phyloP scores from a whole-genome alignment of 2,888 invertebrate genomes.

The Dromius quadrimaculatus region DNA sequence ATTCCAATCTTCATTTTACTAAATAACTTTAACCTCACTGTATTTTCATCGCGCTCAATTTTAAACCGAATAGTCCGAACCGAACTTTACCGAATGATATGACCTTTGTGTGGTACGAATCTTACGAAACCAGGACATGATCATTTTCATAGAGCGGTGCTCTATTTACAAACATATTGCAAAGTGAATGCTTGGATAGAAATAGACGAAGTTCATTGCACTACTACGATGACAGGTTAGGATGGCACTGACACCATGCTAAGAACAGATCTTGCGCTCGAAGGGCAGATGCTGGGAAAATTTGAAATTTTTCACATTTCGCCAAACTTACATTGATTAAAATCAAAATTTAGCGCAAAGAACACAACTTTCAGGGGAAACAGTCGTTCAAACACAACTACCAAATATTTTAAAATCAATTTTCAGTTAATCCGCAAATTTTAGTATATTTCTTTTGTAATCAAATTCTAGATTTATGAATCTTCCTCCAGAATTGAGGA shows the following conservation, averaged over 20 bases:
- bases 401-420: too few relatives aligned
- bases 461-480: too few relatives aligned
- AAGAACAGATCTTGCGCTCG: constrained; percentile 26
- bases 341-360: too few relatives aligned
- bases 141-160: constrained; percentile 39
- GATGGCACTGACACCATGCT: constrained; percentile 44
- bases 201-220: constrained; percentile 52
- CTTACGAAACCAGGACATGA: constrained; percentile 41
- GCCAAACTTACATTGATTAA: too few relatives aligned
- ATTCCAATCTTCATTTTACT: constrained; percentile 15
- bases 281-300: constrained; percentile 38
- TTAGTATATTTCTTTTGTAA: too few relatives aligned
- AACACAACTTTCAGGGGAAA: too few relatives aligned
- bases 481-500: too few relatives aligned
- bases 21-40: not conserved
- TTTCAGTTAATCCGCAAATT: too few relatives aligned
- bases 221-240: constrained; percentile 46
- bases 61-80: not conserved
- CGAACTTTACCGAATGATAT: constrained; percentile 40
- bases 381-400: too few relatives aligned
- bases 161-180: constrained; percentile 38
- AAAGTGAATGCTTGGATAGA: constrained; percentile 26
- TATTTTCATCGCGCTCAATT: not conserved
- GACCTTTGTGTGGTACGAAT: constrained; percentile 6
- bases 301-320: constrained; percentile 1